A percentile compares a stretch with the other conserved stretches of the same genome.
phyloP scores from a whole-genome alignment of 2,797 vertebrate species.

The Chelon auratus region DNA sequence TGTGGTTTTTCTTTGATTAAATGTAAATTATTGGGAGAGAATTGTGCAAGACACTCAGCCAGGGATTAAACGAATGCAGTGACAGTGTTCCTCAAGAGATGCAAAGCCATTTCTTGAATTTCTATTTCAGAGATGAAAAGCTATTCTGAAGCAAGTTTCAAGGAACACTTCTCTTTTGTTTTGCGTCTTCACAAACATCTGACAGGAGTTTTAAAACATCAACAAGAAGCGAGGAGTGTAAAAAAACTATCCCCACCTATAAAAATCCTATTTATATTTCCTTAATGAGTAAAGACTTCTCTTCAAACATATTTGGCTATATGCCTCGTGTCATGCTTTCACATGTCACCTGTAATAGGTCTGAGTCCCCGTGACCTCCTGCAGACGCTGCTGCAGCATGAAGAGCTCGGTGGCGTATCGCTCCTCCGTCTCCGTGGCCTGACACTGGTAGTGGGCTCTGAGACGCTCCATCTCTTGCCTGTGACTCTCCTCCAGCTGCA shows the following conservation, averaged over 20 bases:
- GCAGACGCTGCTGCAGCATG: slow-evolving; percentile 84
- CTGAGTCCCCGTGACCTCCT: slow-evolving; percentile 71
- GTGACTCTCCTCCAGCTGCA: slow-evolving; percentile 86
- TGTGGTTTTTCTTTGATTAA: background rate
- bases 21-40: background rate
- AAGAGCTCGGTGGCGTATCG: slow-evolving; percentile 83
- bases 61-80: background rate
- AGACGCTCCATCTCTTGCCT: slow-evolving; percentile 85
- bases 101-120: background rate
- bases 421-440: slow-evolving; percentile 87
- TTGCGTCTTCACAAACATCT: background rate
- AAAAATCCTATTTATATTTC: background rate
- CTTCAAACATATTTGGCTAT: background rate
- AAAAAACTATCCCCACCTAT: background rate
- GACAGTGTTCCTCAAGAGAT: background rate
- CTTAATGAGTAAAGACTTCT: background rate
- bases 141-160: background rate
- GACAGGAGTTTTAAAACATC: background rate
- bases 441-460: slow-evolving; percentile 85
- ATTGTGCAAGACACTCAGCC: background rate
- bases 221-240: background rate
- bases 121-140: background rate
- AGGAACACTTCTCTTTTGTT: background rate
- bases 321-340: background rate
- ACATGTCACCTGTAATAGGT: slow-evolving; percentile 81